Base-by-base conservation (phyloP, 2,888 invertebrate species). In the Malacosoma neustria region DNA sequence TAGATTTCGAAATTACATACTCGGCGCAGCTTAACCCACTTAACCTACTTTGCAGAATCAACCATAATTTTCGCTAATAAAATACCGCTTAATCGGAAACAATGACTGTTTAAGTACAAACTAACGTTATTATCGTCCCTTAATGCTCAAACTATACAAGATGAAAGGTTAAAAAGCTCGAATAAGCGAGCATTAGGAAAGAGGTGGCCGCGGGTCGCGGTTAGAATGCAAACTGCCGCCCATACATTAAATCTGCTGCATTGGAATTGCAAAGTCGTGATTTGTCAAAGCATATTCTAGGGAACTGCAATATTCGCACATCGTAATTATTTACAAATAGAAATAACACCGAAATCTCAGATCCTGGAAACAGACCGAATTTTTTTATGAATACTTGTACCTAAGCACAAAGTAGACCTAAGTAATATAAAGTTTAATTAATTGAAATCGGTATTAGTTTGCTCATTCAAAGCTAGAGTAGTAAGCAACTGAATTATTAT, bases 111-210 rank as follows among this genome's bases (percentile, higher is more conserved):
- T 69, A 73, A 75, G 66, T 67, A 72, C 58, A 61, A 54, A 57
- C 66, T 76, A 72, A 73, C 69, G 72, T 79, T 79, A 22, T 22
- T 79, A 77, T 82, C 80, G 79, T 79, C 68, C 65, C 68, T 75
- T 74, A 77, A 73, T 75, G 79, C 70, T 79, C 73, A 72, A 76
- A 72, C 71, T 65, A 63, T 70, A 72, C 73, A 67, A 70, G 80
- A 84, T 80, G 79, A 82, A 84, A 84, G 84, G 84, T 84, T 84
- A 84, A 85, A 85, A 84, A 84, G 84, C 84, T 82, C 73, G 81
- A 85, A 84, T 85, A 82, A 84, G 82, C 84, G 74, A 79, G 82
- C 80, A 85, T 85, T 85, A 85, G 82, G 84, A 82, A 85, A 84
- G 84, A 85, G 84, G 84, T 81, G 82, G 80, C 81, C 80, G n/a